Evolutionary conservation across 2,113 vertebrate genomes (phyloP), one percentile per base, ranked within the genome.

Genomic region (Hydropotes inermis): DNA sequence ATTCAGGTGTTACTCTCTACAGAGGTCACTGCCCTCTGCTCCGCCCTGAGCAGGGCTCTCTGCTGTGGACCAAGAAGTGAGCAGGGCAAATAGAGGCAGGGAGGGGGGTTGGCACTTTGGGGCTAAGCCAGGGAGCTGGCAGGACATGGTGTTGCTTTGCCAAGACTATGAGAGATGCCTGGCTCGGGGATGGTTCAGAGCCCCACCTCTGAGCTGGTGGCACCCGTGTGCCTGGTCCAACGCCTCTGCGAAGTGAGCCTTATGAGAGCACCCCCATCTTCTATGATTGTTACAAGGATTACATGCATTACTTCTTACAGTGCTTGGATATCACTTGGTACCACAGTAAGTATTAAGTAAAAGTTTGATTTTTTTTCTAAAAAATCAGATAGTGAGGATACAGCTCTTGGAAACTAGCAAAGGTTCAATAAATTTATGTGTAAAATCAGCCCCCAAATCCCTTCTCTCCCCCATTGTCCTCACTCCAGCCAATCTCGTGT

Each of bases 341-440:
- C 55, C 43, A 84, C 9, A 87, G 60, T 33, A 55, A 58, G 13
- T 91, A 91, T 45, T 88, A 85, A 85, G 93, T 70, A 91, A 91
- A 84, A 74, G 27, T 88, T 86, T 54, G 19, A 58, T 84, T 97
- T 64, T n/a, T 36, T 36, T 14, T 39, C 47, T 30, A 81, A 82
- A 57, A 84, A 70, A 45, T 54, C 12, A 64, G 60, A n/a, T 13
- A 50, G 33, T 43, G 70, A 43, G 39, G 78, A 7, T 87, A 54
- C 64, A 82, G 57, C 64, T 92, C 78, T 45, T 43, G 16, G 58
- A 64, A 60, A 30, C 43, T 36, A 92, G 50, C 76, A 87, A 93
- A 78, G 28, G 8, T 89, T 95, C 54, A 74, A 19, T 39, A 30
- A 86, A 85, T 94, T 94, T 47, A 47, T 89, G 43, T 79, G 91